Evolutionary conservation across 2,888 invertebrate genomes (phyloP).

Genomic region (Mylabris sibirica): DNA sequence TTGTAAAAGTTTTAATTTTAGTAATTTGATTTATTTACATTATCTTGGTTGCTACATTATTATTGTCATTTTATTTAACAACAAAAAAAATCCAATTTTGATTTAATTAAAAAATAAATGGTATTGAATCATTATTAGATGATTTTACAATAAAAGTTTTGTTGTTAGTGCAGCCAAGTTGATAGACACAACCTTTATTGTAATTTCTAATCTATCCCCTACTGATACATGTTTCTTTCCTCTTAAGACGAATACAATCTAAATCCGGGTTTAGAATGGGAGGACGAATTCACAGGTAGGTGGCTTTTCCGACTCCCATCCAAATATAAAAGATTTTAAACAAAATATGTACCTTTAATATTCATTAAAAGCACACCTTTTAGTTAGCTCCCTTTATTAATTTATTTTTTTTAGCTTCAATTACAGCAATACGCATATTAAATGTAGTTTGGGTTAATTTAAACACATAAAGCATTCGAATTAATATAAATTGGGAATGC

Average conservation of each 20-base stretch:
- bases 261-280: constrained; percentile 99
- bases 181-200: constrained; percentile 35
- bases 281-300: constrained; percentile 99
- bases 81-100: not conserved
- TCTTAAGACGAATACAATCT: constrained; percentile 99
- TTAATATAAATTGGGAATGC: not conserved
- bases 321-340: constrained; percentile 22
- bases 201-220: constrained; percentile 60
- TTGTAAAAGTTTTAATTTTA: not conserved
- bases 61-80: not conserved
- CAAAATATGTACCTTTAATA: not conserved
- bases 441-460: constrained; percentile 18
- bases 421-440: constrained; percentile 15
- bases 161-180: constrained; percentile 40
- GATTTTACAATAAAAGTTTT: constrained; percentile 27
- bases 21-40: not conserved
- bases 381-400: not conserved
- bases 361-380: constrained; percentile 19
- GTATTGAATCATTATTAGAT: not conserved
- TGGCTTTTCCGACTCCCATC: constrained; percentile 61
- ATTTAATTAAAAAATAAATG: not conserved
- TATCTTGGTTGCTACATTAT: constrained; percentile 10
- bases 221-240: constrained; percentile 64
- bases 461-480: constrained; percentile 16
- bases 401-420: not conserved